Percentiles rank a stretch among this genome's conserved stretches.
Evolutionary conservation across 2,888 invertebrate species (phyloP).

Genomic region (Matsumyia berberina): DNA sequence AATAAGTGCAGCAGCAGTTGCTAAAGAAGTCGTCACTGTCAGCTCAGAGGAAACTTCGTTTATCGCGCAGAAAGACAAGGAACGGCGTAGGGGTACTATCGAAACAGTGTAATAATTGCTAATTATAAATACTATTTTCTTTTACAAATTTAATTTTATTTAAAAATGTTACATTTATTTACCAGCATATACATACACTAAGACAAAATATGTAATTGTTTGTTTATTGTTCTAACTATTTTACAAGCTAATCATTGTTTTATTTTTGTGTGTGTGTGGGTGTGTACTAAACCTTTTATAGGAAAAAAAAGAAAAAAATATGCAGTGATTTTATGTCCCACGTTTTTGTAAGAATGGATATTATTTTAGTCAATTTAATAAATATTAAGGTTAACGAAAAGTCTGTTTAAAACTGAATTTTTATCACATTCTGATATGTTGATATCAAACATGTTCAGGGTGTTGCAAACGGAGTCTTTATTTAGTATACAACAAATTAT

Average conservation of each 20-base stretch:
- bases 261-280: background rate
- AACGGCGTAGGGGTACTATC: slow-evolving; percentile 84
- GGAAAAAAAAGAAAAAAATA: background rate
- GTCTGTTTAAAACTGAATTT: too few relatives aligned
- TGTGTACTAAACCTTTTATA: background rate
- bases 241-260: background rate
- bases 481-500: background rate
- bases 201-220: slow-evolving; percentile 1
- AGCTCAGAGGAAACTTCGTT: slow-evolving; percentile 92
- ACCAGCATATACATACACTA: background rate
- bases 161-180: too few relatives aligned
- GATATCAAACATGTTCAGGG: too few relatives aligned
- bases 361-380: slow-evolving; percentile 17
- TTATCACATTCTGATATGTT: too few relatives aligned
- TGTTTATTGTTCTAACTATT: background rate
- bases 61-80: slow-evolving; percentile 87
- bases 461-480: too few relatives aligned
- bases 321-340: background rate
- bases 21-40: slow-evolving; percentile 79
- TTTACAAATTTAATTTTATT: too few relatives aligned
- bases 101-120: slow-evolving; percentile 85
- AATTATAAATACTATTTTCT: too few relatives aligned
- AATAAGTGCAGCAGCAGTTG: slow-evolving; percentile 79
- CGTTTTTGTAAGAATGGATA: slow-evolving; percentile 12
- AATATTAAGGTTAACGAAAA: slow-evolving; percentile 4